Evolutionary conservation across 2,888 invertebrate species (phyloP).

Genomic region (Habroteleia sp.): DNA sequence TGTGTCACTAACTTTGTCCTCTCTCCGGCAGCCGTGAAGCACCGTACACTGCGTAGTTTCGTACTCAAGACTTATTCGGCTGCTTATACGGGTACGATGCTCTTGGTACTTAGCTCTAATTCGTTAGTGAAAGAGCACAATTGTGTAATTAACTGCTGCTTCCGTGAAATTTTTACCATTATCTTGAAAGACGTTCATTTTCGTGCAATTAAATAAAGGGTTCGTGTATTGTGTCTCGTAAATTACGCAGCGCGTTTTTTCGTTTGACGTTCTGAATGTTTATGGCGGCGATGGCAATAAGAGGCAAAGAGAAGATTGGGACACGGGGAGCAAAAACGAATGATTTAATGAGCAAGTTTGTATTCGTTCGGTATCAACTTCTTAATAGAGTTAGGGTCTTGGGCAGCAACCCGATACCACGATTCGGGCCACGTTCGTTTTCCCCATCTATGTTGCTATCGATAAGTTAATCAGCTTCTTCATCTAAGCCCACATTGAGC

Average conservation of each 20-base stretch:
- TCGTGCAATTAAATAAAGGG: slow-evolving; percentile 58
- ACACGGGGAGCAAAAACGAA: slow-evolving; percentile 3
- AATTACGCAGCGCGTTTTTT: slow-evolving; percentile 25
- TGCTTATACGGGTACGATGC: slow-evolving; percentile 64
- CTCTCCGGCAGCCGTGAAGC: slow-evolving; percentile 62
- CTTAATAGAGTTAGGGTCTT: slow-evolving; percentile 32
- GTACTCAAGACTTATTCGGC: slow-evolving; percentile 63
- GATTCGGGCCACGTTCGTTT: slow-evolving; percentile 47
- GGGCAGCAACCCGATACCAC: slow-evolving; percentile 17
- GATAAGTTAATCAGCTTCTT: slow-evolving; percentile 55
- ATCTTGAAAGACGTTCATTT: slow-evolving; percentile 58
- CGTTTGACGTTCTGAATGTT: slow-evolving; percentile 37
- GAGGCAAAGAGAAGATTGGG: background rate
- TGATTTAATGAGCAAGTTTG: slow-evolving; percentile 58
- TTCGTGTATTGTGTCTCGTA: slow-evolving; percentile 38
- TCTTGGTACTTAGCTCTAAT: slow-evolving; percentile 63
- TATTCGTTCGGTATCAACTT: slow-evolving; percentile 51
- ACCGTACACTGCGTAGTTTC: slow-evolving; percentile 61
- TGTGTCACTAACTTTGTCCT: slow-evolving; percentile 73
- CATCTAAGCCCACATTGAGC: slow-evolving; percentile 37
- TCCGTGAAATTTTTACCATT: slow-evolving; percentile 59
- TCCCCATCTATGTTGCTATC: slow-evolving; percentile 35
- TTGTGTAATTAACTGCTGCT: slow-evolving; percentile 63
- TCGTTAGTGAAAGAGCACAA: slow-evolving; percentile 65
- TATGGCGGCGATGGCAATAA: slow-evolving; percentile 5